These are phyloP conservation scores for Lordiphosa andalusiaca DNA, from an alignment of 2,888 invertebrate genomes.

Conservation along the genomic window DNA sequence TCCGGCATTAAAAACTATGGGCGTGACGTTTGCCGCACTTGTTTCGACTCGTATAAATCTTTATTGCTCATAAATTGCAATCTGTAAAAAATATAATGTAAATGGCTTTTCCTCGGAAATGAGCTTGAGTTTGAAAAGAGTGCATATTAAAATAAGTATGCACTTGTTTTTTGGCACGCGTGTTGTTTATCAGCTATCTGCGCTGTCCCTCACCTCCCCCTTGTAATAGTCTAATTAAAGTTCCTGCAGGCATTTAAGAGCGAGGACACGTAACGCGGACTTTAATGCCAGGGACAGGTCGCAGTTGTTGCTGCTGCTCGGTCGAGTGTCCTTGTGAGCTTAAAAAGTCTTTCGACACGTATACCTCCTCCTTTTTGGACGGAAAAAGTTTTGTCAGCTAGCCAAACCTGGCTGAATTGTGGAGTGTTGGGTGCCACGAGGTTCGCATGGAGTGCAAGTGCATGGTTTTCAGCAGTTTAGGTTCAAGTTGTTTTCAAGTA, in stretches of 20 bases:
- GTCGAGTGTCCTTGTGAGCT: conserved; percentile 66
- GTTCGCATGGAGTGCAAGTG: conserved; percentile 49
- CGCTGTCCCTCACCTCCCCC: conserved; percentile 21
- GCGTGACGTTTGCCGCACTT: too few relatives aligned
- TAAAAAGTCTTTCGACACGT: conserved; percentile 66
- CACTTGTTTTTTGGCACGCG: conserved; percentile 10
- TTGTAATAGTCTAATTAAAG: conserved; percentile 62
- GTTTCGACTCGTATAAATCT: too few relatives aligned
- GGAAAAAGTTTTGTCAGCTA: conserved; percentile 56
- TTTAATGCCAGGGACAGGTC: conserved; percentile 35
- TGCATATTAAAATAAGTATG: conserved; percentile 10
- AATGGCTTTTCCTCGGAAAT: too few relatives aligned
- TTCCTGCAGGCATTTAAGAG: conserved; percentile 32
- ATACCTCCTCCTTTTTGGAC: conserved; percentile 37
- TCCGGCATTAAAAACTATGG: too few relatives aligned
- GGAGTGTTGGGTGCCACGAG: conserved; percentile 10
- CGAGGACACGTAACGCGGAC: conserved; percentile 49
- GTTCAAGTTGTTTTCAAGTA: conserved; percentile 66
- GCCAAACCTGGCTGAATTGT: conserved; percentile 42
- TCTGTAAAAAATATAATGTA: too few relatives aligned
- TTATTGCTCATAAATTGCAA: too few relatives aligned
- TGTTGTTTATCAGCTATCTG: conserved; percentile 28
- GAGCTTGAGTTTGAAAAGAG: too few relatives aligned
- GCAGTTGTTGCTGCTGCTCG: conserved; percentile 26
- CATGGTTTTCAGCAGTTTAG: conserved; percentile 65